Evolutionary conservation across 30 jellyfish, hydroid and myxozoan genomes (phyloP).

Genomic region (Chrysaora quinquecirrha): DNA sequence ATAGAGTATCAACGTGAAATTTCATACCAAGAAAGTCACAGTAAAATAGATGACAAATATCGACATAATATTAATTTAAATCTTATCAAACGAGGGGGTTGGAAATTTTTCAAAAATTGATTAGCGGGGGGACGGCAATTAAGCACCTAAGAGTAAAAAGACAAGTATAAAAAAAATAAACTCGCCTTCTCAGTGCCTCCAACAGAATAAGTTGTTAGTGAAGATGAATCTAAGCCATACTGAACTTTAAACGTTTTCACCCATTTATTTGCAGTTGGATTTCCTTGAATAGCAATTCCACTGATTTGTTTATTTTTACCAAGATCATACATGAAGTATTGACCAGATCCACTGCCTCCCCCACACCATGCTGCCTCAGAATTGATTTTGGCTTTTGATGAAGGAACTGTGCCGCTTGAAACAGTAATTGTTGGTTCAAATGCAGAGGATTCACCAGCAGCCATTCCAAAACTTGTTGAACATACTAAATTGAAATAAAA

Average conservation of each 20-base stretch:
- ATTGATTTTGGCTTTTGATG: conserved; percentile 15
- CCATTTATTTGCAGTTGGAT: conserved; percentile 41
- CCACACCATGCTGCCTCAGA: conserved; percentile 51
- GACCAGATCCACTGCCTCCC: neutral
- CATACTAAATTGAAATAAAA: conserved; percentile 45
- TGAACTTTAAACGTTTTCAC: conserved; percentile 40
- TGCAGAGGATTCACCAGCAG: conserved; percentile 22
- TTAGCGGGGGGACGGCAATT: no score
- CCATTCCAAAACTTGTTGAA: conserved; percentile 52
- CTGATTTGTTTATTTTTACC: conserved; percentile 26
- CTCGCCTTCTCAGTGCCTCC: conserved; percentile 37
- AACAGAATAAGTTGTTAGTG: conserved; percentile 45
- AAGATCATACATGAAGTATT: conserved; percentile 36
- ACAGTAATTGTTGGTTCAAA: conserved; percentile 27
- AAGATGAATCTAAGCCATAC: conserved; percentile 6
- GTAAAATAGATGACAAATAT: no score
- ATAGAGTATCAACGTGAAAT: no score
- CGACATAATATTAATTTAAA: no score
- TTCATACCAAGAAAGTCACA: no score
- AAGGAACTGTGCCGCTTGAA: conserved; percentile 52
- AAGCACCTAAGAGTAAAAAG: no score
- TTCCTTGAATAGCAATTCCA: conserved; percentile 68
- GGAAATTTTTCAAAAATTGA: no score
- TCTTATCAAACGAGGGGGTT: no score
- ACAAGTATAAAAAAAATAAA: no score